Conservation (phyloP, 1,140 invertebrate genomes). For the Pseudomyrmex pallidus region DNA sequence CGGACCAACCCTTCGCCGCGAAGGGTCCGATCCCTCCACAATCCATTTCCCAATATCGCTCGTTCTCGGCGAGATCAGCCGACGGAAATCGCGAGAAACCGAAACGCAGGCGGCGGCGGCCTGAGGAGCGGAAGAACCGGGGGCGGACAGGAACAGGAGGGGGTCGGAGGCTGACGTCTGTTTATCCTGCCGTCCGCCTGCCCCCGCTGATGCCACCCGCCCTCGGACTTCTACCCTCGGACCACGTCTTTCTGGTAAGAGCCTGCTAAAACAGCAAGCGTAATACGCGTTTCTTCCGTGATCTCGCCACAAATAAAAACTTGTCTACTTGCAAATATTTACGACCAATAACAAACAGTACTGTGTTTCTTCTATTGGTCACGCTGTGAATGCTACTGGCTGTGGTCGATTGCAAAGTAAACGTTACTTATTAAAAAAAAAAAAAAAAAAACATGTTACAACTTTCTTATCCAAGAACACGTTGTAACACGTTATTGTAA, state of each 20-base stretch:
- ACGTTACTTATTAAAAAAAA: too few relatives aligned
- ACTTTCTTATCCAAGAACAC: too few relatives aligned
- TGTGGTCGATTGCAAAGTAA: too few relatives aligned
- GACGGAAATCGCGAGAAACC: constrained; percentile 79
- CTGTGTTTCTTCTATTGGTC: not conserved
- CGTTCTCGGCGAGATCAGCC: constrained; percentile 64
- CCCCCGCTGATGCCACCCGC: constrained; percentile 85
- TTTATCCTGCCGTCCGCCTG: constrained; percentile 83
- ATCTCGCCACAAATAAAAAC: constrained; percentile 1
- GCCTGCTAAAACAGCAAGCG: constrained; percentile 67
- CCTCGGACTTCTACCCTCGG: constrained; percentile 85
- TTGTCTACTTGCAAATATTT: not conserved
- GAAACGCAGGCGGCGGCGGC: constrained; percentile 84
- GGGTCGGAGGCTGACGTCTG: constrained; percentile 83
- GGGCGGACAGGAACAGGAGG: constrained; percentile 84
- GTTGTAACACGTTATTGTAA: too few relatives aligned
- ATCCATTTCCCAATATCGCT: constrained; percentile 76
- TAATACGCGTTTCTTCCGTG: constrained; percentile 4
- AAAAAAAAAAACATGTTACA: too few relatives aligned
- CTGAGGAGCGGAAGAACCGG: constrained; percentile 84
- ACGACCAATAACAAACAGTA: constrained; percentile 2
- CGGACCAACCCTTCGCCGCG: constrained; percentile 77
- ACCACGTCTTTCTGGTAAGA: constrained; percentile 85
- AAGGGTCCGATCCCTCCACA: constrained; percentile 73
- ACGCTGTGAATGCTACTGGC: too few relatives aligned